Percentiles rank a stretch among this genome's conserved stretches.
Evolutionary conservation across 64 coral and sea anemone genomes (phyloP).

Genomic region (Platygyra sinensis): DNA sequence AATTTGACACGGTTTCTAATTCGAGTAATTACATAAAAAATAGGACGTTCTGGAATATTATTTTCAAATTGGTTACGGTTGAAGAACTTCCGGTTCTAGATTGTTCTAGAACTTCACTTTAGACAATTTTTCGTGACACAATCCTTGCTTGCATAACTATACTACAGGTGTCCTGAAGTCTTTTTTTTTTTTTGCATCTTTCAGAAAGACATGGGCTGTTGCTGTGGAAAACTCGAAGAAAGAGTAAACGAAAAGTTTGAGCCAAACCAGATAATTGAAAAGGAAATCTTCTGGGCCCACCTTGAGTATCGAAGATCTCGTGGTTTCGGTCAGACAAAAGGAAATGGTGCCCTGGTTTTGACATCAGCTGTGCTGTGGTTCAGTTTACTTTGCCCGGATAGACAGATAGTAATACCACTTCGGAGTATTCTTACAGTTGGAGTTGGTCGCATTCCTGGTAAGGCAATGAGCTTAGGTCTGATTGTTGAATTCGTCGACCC

Average conservation of each 20-base stretch:
- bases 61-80: too few species aligned
- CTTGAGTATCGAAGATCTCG: not conserved
- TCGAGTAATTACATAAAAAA: too few species aligned
- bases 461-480: not conserved
- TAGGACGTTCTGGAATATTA: too few species aligned
- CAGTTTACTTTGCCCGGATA: not conserved
- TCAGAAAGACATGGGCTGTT: not conserved
- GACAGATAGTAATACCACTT: not conserved
- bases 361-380: slow-evolving; percentile 6
- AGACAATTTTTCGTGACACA: too few species aligned
- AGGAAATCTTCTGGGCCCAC: not conserved
- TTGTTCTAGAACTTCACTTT: too few species aligned
- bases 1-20: too few species aligned
- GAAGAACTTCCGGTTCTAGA: too few species aligned
- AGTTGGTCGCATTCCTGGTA: too few species aligned
- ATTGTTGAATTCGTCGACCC: not conserved
- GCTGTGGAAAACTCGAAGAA: not conserved
- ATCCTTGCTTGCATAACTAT: too few species aligned
- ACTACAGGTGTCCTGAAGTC: too few species aligned
- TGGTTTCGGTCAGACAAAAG: not conserved
- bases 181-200: too few species aligned
- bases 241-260: not conserved
- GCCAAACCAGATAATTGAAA: not conserved
- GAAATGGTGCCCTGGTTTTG: slow-evolving; percentile 7
- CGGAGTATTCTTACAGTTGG: not conserved